Percentiles rank a stretch among this genome's conserved stretches.
phyloP scores from a whole-genome alignment of 2,797 vertebrate genomes.

The Phrynocephalus forsythii region DNA sequence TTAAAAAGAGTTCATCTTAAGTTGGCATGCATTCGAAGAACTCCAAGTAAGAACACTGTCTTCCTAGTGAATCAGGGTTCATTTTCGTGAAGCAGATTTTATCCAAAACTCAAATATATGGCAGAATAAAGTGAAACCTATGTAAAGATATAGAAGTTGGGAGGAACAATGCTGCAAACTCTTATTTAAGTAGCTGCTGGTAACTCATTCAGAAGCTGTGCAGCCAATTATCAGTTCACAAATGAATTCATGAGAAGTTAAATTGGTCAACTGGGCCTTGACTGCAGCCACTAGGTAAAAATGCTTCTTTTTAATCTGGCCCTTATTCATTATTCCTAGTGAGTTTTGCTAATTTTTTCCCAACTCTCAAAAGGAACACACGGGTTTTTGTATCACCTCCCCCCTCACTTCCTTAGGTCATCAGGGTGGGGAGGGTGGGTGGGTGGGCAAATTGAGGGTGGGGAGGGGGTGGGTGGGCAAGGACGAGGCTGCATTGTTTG shows the following conservation, averaged over 20 bases:
- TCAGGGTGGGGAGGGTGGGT: too few species aligned
- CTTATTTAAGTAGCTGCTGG: neutral
- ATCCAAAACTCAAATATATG: neutral
- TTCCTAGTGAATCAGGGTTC: neutral
- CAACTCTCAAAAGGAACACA: too few species aligned
- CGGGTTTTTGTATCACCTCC: too few species aligned
- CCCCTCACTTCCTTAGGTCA: too few species aligned
- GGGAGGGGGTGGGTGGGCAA: too few species aligned
- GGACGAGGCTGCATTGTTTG: too few species aligned
- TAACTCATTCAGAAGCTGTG: conserved; percentile 11
- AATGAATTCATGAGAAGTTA: neutral
- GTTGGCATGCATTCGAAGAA: neutral
- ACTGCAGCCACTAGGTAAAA: too few species aligned
- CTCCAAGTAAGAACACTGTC: neutral
- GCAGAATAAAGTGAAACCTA: neutral
- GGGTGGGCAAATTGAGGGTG: too few species aligned
- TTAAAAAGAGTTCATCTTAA: neutral
- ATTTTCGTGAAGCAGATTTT: neutral
- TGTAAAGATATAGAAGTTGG: neutral
- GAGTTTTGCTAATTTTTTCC: too few species aligned
- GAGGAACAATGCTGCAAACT: neutral
- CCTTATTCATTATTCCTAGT: too few species aligned
- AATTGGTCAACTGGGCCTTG: neutral
- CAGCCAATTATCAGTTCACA: conserved; percentile 12
- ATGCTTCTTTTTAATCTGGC: too few species aligned